Conservation (phyloP, 2,888 invertebrate genomes). For the Darwinula stevensoni region DNA sequence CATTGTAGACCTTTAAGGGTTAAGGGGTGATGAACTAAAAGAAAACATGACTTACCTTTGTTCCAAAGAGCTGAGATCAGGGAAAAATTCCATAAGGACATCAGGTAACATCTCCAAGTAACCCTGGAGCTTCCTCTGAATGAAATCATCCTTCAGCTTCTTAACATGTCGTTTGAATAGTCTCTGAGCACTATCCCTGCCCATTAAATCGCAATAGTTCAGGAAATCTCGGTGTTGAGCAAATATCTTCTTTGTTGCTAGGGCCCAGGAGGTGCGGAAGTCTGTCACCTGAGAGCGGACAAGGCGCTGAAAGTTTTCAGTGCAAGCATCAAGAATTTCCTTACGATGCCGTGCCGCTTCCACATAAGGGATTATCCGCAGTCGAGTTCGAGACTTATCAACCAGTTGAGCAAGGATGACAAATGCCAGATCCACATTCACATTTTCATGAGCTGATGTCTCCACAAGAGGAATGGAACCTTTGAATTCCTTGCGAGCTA, state of each 20-base stretch:
- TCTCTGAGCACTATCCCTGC: constrained; percentile 43
- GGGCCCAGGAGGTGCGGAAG: constrained; percentile 52
- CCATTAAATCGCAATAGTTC: constrained; percentile 48
- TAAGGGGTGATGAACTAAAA: background rate
- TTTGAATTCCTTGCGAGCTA: constrained; percentile 55
- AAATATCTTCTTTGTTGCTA: constrained; percentile 53
- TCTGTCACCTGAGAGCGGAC: constrained; percentile 36
- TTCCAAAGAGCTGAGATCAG: constrained; percentile 35
- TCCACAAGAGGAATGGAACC: constrained; percentile 55
- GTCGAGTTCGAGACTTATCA: constrained; percentile 54
- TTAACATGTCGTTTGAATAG: constrained; percentile 46
- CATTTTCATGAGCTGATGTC: constrained; percentile 80
- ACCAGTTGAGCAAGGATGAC: constrained; percentile 66
- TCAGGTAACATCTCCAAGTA: constrained; percentile 47
- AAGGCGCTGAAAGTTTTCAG: constrained; percentile 61
- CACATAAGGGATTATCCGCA: constrained; percentile 33
- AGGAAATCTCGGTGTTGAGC: constrained; percentile 63
- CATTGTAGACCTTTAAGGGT: too few species aligned
- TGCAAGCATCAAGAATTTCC: constrained; percentile 62
- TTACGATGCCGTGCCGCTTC: constrained; percentile 61
- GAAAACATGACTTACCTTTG: constrained; percentile 20
- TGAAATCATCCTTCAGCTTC: constrained; percentile 46
- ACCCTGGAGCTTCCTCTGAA: constrained; percentile 38
- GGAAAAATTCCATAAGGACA: constrained; percentile 42
- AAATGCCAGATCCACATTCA: constrained; percentile 78